Base-by-base conservation (phyloP, 2,113 vertebrate species). In the Leptobrachium leishanense region DNA sequence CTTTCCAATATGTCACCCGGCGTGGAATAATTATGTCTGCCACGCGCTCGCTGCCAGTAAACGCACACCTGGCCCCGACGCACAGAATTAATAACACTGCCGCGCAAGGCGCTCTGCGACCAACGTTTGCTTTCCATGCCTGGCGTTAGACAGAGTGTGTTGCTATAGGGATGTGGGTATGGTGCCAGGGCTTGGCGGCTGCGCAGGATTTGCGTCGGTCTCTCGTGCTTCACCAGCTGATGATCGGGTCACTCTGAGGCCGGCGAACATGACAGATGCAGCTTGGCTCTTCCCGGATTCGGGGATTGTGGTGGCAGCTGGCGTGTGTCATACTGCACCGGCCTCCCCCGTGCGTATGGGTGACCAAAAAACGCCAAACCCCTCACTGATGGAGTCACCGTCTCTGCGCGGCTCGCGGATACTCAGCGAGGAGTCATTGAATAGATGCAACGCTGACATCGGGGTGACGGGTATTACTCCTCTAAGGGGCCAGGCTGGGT, bases 11-110 rank as follows among this genome's bases (percentile, higher is more conserved):
- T 50, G 46, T 50, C 46, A 50, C 8, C 8, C 66, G 74, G 13
- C 50, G 15, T 75, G 44, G 46, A 75, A 75, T 75, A 75, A 75
- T 75, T 67, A 40, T 12, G 74, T 75, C 74, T 75, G 74, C 41
- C 63, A 42, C 74, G 2, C 54, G n/a, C 15, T 12, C 12, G 1
- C 44, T 67, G 74, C 74, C 74, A 75, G 54, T 50, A 54, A 66
- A 75, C 20, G 40, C 66, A 39, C 12, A 12, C 63, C 12, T 75
- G 63, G 42, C 43, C 43, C 57, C 10, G 15, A 9, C 8, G 13
- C 40, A 5, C 6, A 12, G 74, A 53, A 67, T 75, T 59, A 11
- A 59, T 15, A 59, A 15, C 9, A 12, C 55, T 12, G 2, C 13
- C 11, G 50, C 1, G 50, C 10, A 15, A 3, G 5, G 10, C 13